phyloP scores from a whole-genome alignment of 2,888 invertebrate genomes.

The Ischnura elegans region DNA sequence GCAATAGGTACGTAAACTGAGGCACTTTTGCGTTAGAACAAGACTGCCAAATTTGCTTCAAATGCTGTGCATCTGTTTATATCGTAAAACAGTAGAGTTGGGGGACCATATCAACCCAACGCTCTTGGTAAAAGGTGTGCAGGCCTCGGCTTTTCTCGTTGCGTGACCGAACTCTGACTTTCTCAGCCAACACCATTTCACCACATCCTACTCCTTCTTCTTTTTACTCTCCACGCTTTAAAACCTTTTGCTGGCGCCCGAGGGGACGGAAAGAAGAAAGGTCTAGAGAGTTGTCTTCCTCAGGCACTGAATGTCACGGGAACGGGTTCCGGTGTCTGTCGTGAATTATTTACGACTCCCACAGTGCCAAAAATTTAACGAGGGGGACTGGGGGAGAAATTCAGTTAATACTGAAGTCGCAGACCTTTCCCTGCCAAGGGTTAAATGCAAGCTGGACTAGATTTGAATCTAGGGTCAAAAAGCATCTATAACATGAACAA shows the following conservation, averaged over 20 bases:
- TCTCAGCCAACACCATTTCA: not conserved
- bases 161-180: not conserved
- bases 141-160: not conserved
- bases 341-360: not conserved
- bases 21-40: too few species aligned
- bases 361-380: not conserved
- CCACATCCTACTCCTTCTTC: not conserved
- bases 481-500: too few species aligned
- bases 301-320: not conserved
- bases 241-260: not conserved
- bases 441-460: too few species aligned
- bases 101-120: not conserved
- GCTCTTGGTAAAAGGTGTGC: not conserved
- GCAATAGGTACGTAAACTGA: too few species aligned
- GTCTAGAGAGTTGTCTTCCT: not conserved
- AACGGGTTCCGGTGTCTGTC: not conserved
- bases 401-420: not conserved
- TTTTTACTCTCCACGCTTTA: constrained; percentile 2
- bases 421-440: not conserved
- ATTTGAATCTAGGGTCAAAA: too few species aligned
- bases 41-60: too few species aligned
- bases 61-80: too few species aligned
- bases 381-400: not conserved
- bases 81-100: too few species aligned
- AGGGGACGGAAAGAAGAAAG: not conserved